Evolutionary conservation across 1,140 invertebrate species (phyloP).

Genomic region (Drosophila saltans): DNA sequence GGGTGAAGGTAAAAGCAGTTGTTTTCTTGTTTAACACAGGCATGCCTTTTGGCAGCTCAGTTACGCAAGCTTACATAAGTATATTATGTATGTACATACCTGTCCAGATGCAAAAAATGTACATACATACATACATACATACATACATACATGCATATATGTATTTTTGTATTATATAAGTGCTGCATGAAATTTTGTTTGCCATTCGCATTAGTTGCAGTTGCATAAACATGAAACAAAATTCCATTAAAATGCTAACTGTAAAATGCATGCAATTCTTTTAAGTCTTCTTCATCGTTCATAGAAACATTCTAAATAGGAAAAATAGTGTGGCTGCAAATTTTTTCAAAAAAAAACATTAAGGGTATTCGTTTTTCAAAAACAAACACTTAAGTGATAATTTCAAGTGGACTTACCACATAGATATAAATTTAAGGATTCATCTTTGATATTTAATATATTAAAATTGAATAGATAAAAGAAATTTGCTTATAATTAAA

Average conservation of each 20-base stretch:
- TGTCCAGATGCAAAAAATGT: background rate
- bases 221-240: slow-evolving; percentile 16
- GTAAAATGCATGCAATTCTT: background rate
- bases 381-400: no score
- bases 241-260: slow-evolving; percentile 11
- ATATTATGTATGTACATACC: background rate
- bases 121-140: background rate
- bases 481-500: no score
- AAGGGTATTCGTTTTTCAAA: no score
- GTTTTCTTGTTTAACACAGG: slow-evolving; percentile 7
- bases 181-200: slow-evolving; percentile 3
- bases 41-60: slow-evolving; percentile 1
- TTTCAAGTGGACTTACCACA: no score
- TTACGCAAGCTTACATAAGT: slow-evolving; percentile 17
- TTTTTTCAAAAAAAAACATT: no score
- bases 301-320: background rate
- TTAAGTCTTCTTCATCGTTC: background rate
- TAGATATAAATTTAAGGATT: no score
- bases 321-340: slow-evolving; percentile 3
- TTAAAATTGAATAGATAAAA: no score
- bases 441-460: no score
- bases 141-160: background rate
- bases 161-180: no score
- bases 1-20: slow-evolving; percentile 1
- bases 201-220: slow-evolving; percentile 18